Evolutionary conservation across 2,797 vertebrate genomes (phyloP), one percentile per base, ranked within the genome.

Genomic region (Rousettus madagascariensis): DNA sequence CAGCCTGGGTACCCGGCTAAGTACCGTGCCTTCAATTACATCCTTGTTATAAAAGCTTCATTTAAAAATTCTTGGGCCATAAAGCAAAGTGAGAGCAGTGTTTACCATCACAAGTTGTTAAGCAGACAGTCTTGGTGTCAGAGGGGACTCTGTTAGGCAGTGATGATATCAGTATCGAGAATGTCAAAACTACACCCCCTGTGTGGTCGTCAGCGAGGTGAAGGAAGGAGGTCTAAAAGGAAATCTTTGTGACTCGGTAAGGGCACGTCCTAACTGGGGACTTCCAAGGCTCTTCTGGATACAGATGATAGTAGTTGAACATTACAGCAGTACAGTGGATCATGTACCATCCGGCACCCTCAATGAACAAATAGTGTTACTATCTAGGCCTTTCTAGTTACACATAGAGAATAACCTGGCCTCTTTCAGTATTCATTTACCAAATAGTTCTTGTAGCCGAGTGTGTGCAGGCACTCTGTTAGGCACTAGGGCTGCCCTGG

Each of bases 11-110:
- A 87, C 72, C 94, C 84, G 63, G 84, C 79, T 89, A 91, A 97
- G 92, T 55, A n/a, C 82, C 51, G 2, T 92, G 36, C 63, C 92
- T 98, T 88, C 77, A 96, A 59, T 98, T 96, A 95, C 94, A 94
- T 71, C 49, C 59, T 96, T 90, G 90, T 91, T 65, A 8, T 75
- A 46, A 95, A 93, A 95, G 63, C 94, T 92, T 88, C 75, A 46
- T 86, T 95, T 85, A 53, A 72, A 97, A 93, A 69, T 53, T 17
- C 22, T 55, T 63, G 80, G 72, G 69, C 78, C 46, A 24, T 94
- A 94, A 90, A 95, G 55, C 55, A 57, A 89, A 90, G 72, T 7
- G 4, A 46, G 82, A 63, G 3, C 30, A 3, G 13, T 22, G 43
- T 59, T 82, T 91, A 57, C 86, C 68, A 22, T 59, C 8, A 4